phyloP scores from a whole-genome alignment of 1,140 invertebrate genomes.

The Papilio xuthus region DNA sequence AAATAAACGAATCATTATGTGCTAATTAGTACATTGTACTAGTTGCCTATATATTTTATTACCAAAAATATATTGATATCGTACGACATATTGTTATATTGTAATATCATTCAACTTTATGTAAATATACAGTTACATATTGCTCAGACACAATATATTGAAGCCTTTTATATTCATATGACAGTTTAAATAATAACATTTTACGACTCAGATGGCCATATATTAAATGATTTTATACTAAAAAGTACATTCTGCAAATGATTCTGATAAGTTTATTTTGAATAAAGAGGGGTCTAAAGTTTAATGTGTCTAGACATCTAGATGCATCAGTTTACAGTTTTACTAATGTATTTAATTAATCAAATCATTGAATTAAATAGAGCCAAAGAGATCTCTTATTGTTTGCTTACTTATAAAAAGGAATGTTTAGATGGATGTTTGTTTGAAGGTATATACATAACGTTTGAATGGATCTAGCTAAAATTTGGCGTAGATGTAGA shows the following conservation, averaged over 20 bases:
- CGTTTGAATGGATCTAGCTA: too few relatives aligned
- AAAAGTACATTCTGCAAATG: not conserved
- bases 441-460: too few relatives aligned
- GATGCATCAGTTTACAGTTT: not conserved
- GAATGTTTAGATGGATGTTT: too few relatives aligned
- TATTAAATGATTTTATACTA: not conserved
- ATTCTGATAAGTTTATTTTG: not conserved
- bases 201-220: not conserved
- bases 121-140: not conserved
- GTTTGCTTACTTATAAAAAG: too few relatives aligned
- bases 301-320: conserved; percentile 16
- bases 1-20: too few relatives aligned
- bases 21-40: not conserved
- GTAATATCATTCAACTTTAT: not conserved
- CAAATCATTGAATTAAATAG: not conserved
- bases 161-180: not conserved
- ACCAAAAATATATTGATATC: not conserved
- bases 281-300: conserved; percentile 10
- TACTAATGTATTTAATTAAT: not conserved
- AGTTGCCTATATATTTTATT: not conserved
- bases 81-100: not conserved
- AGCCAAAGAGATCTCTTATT: not conserved
- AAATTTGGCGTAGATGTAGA: too few relatives aligned
- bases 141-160: conserved; percentile 16
- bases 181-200: conserved; percentile 24